These are phyloP conservation scores for Pogonus chalceus DNA, from an alignment of 1,140 invertebrate genomes.

Conservation along the genomic window DNA sequence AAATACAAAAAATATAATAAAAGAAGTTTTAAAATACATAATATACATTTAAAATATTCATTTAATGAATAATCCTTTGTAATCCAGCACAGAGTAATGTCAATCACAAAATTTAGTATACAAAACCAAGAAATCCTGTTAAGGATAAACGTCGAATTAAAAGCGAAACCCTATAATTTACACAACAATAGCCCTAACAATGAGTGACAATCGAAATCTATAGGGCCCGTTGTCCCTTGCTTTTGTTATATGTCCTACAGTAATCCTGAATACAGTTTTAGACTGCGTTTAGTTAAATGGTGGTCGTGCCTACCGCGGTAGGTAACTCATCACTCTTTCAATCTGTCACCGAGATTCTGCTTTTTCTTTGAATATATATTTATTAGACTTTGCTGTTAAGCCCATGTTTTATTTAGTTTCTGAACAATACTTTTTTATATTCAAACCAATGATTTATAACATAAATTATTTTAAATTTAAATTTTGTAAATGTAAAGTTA, in stretches of 20 bases:
- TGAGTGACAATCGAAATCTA: background rate
- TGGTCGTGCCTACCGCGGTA: no score
- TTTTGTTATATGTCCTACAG: background rate
- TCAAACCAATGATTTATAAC: no score
- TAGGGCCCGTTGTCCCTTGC: background rate
- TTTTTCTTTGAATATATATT: background rate
- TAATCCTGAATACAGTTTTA: no score
- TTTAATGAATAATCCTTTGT: no score
- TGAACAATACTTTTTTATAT: no score
- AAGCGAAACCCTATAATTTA: background rate
- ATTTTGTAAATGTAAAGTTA: background rate
- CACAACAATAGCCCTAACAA: background rate
- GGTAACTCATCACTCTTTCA: background rate
- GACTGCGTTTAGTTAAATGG: background rate
- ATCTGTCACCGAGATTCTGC: background rate
- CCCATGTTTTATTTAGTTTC: no score
- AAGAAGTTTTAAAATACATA: no score
- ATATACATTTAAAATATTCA: no score
- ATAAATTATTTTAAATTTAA: no score
- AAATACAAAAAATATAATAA: no score
- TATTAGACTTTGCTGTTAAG: background rate
- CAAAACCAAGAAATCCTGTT: background rate
- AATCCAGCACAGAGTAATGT: no score
- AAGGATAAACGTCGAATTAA: constrained; percentile 1
- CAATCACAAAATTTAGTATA: no score